Base-by-base conservation (phyloP, 1,140 invertebrate species). In the Arctopsyche grandis region DNA sequence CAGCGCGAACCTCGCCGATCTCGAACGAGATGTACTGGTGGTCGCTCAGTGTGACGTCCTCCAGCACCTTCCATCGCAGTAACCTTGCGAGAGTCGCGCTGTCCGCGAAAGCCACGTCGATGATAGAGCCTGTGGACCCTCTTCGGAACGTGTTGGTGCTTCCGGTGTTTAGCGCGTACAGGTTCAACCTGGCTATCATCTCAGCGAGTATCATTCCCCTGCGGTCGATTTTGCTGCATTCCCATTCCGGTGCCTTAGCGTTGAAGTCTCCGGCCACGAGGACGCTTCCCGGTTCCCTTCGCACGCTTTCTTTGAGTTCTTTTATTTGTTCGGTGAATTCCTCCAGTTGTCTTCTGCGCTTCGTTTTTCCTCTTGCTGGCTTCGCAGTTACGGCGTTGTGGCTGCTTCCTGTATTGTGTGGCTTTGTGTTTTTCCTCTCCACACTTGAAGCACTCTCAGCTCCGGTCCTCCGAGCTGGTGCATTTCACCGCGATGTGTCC, bases 241-340 rank as follows among this genome's bases (percentile, higher is more conserved):
- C 81, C 81, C 79, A 82, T 24, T 79, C 77, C 7, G 66, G 22
- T 3, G 79, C 76, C 60, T 77, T 81, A n/a, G 69, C 71, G 29
- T 83, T 83, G 48, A 82, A 82, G 63, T 83, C 81, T 1, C 83
- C 81, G 24, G 77, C 79, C 3, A 83, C 78, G 0, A 83, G 5
- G 0, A n/a, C 10, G 26, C n/a, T 5, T 22, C 29, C 80, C 38
- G 78, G 9, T 66, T 60, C 24, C 22, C 69, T 16, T 38, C 22
- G 9, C 1, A 43, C n/a, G 69, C 69, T 43, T 1, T 70, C 24
- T 7, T 43, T 26, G 0, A 38, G 69, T 3, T 44, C 38, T 3
- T 10, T 7, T 1, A 70, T 1, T 1, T 10, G 9, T 16, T 24
- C n/a, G 4, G 9, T 12, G 29, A 38, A 38, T 9, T 70, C 26